phyloP scores from a whole-genome alignment of 2,797 vertebrate species.

The Siniperca obscura region DNA sequence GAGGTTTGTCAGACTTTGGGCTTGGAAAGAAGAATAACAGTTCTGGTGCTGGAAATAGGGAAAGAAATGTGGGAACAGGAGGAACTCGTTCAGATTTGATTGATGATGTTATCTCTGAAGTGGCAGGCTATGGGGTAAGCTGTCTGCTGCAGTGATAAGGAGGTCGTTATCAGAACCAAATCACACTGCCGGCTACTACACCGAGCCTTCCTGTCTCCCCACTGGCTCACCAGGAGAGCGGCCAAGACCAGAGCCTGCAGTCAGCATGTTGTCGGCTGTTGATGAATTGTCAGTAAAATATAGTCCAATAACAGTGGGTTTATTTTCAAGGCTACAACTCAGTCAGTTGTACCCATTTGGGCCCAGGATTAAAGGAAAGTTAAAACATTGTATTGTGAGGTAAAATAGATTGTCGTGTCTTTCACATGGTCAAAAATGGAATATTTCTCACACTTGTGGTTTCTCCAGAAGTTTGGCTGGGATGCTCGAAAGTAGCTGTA shows the following conservation, averaged over 20 bases:
- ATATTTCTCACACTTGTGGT: slow-evolving; percentile 39
- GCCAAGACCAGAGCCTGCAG: slow-evolving; percentile 59
- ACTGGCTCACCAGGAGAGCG: slow-evolving; percentile 40
- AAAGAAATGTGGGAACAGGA: slow-evolving; percentile 61
- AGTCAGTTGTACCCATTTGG: slow-evolving; percentile 40
- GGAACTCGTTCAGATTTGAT: slow-evolving; percentile 63
- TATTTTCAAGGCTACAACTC: slow-evolving; percentile 63
- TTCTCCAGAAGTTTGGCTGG: slow-evolving; percentile 41
- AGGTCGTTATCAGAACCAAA: slow-evolving; percentile 65
- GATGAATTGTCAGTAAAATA: slow-evolving; percentile 74
- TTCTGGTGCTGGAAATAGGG: slow-evolving; percentile 31
- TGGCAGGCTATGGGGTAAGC: slow-evolving; percentile 64
- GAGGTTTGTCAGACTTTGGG: slow-evolving; percentile 46
- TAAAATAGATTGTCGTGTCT: slow-evolving; percentile 50
- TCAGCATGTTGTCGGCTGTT: slow-evolving; percentile 61
- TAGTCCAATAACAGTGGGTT: slow-evolving; percentile 63
- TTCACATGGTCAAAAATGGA: slow-evolving; percentile 61
- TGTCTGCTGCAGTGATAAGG: slow-evolving; percentile 72
- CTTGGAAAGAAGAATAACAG: slow-evolving; percentile 33
- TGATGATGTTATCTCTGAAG: slow-evolving; percentile 68
- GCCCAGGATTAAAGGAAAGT: slow-evolving; percentile 44
- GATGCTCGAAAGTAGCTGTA: slow-evolving; percentile 72
- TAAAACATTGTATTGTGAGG: slow-evolving; percentile 59
- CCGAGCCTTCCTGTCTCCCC: slow-evolving; percentile 47
- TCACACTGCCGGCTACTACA: slow-evolving; percentile 49